These are phyloP conservation scores for Crambe crambe DNA, from an alignment of 37 sponge, comb jelly and placozoan genomes.

Conservation along the genomic window DNA sequence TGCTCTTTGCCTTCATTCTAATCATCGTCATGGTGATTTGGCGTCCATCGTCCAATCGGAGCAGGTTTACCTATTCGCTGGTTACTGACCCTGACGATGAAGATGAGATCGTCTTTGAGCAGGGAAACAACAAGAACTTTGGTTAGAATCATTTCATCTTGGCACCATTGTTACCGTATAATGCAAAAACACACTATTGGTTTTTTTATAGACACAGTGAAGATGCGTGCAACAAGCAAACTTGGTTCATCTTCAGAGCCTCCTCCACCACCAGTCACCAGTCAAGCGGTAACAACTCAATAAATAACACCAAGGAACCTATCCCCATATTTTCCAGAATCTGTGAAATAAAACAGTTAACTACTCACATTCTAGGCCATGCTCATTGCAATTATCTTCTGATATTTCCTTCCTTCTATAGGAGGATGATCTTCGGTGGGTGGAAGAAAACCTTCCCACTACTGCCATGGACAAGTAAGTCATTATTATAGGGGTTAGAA, in stretches of 20 bases:
- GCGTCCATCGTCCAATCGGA: constrained; percentile 77
- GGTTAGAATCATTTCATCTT: constrained; percentile 20
- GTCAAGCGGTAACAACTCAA: constrained; percentile 51
- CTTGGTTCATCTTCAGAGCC: not conserved
- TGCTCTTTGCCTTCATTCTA: constrained; percentile 75
- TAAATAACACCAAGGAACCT: too few relatives aligned
- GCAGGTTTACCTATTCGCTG: constrained; percentile 62
- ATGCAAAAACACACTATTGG: not conserved
- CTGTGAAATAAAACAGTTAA: too few relatives aligned
- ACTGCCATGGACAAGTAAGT: constrained; percentile 74
- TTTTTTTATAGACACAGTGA: constrained; percentile 49
- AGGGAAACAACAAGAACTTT: constrained; percentile 71
- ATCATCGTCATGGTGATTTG: constrained; percentile 85
- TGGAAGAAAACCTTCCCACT: constrained; percentile 81
- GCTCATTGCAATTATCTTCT: not conserved
- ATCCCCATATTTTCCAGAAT: too few relatives aligned
- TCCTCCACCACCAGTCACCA: constrained; percentile 18
- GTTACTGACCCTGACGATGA: constrained; percentile 53
- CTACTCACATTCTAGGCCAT: too few relatives aligned
- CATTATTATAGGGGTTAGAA: not conserved
- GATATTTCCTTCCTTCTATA: not conserved
- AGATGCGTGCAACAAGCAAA: constrained; percentile 59
- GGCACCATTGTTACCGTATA: too few relatives aligned
- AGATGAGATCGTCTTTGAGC: constrained; percentile 49
- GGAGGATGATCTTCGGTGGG: constrained; percentile 90